phyloP scores from a whole-genome alignment of 1,140 invertebrate species.

The Aethina tumida region DNA sequence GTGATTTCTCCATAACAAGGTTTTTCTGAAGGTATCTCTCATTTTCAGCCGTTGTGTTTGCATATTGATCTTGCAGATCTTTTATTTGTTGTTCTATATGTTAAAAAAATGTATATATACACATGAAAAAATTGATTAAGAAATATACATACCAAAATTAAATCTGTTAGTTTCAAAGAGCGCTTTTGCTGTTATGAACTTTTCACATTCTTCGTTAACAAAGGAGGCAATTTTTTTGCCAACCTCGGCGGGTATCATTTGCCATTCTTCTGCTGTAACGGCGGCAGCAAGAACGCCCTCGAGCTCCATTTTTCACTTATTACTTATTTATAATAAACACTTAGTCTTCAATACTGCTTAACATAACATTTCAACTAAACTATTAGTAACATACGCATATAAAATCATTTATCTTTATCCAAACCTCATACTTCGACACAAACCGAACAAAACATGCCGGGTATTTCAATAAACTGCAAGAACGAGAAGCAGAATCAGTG shows the following conservation, averaged over 20 bases:
- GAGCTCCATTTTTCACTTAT: constrained; percentile 17
- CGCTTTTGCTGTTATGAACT: constrained; percentile 59
- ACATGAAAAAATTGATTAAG: constrained; percentile 8
- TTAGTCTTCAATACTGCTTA: no score
- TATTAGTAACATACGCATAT: no score
- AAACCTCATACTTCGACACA: no score
- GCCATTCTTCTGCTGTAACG: constrained; percentile 37
- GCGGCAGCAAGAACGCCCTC: constrained; percentile 25
- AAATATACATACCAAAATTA: constrained; percentile 43
- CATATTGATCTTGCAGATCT: constrained; percentile 45
- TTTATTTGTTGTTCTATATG: constrained; percentile 50
- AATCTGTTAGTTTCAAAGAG: constrained; percentile 50
- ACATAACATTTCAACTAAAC: no score
- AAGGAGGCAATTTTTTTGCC: constrained; percentile 49
- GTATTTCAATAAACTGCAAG: no score
- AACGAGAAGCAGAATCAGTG: no score
- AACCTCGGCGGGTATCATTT: constrained; percentile 37
- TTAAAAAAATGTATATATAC: constrained; percentile 24
- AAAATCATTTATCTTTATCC: no score
- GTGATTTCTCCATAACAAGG: no score
- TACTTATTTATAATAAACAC: no score
- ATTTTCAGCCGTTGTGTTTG: constrained; percentile 48
- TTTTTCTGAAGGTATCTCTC: no score
- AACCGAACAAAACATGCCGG: no score
- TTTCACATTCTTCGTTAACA: constrained; percentile 54